These are phyloP conservation scores for Pituophis catenifer DNA, from an alignment of 2,113 vertebrate genomes.

Conservation along the genomic window DNA sequence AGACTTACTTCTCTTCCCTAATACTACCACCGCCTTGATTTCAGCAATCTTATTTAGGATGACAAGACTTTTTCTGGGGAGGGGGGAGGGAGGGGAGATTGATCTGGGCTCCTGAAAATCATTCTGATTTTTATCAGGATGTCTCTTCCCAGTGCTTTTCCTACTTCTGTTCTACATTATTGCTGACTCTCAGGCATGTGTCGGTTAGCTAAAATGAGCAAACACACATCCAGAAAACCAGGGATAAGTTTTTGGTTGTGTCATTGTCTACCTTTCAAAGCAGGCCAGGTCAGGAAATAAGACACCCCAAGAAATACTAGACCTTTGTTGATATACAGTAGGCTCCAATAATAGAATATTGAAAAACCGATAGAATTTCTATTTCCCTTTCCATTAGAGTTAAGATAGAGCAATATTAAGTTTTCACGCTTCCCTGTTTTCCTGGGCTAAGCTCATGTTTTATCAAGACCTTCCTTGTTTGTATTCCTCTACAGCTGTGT, in stretches of 20 bases:
- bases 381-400: background rate
- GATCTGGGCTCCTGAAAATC: background rate
- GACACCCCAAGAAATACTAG: background rate
- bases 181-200: background rate
- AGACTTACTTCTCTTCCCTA: background rate
- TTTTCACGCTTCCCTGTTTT: background rate
- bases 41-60: background rate
- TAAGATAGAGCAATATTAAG: background rate
- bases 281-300: background rate
- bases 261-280: background rate
- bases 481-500: background rate
- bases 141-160: background rate
- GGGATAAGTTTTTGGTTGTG: background rate
- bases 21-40: background rate
- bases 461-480: background rate
- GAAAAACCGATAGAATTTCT: background rate
- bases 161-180: background rate
- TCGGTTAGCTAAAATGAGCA: background rate
- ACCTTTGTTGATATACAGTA: background rate
- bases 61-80: background rate
- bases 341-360: background rate
- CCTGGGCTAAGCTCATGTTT: background rate
- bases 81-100: rapidly evolving
- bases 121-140: background rate
- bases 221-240: background rate